These are phyloP conservation scores for Sylvicapra grimmia DNA, from an alignment of 2,113 vertebrate species.

Conservation along the genomic window DNA sequence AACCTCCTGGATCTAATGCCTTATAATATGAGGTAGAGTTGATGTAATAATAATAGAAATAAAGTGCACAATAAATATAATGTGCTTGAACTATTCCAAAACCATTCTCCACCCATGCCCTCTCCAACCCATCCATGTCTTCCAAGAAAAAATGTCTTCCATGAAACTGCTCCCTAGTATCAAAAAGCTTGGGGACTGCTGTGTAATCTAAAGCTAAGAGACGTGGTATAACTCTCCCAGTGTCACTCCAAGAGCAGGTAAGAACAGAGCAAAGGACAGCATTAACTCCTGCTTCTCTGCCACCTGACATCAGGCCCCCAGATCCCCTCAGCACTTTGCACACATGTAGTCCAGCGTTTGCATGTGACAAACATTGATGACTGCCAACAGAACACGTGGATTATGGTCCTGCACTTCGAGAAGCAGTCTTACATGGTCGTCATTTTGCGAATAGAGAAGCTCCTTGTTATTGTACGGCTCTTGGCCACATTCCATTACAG, in stretches of 20 bases:
- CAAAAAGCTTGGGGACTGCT: background rate
- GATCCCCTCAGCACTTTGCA: background rate
- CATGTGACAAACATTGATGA: background rate
- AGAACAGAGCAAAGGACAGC: background rate
- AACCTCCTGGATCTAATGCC: background rate
- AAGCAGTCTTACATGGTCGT: background rate
- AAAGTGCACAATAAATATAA: background rate
- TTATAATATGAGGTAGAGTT: background rate
- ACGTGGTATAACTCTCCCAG: background rate
- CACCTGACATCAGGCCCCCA: background rate
- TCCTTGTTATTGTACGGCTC: background rate
- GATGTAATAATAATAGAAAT: background rate
- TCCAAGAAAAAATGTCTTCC: background rate
- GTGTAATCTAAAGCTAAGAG: background rate
- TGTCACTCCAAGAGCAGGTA: background rate
- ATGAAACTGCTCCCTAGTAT: background rate
- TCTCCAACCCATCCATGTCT: background rate
- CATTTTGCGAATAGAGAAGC: background rate
- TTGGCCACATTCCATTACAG: background rate
- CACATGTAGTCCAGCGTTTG: background rate
- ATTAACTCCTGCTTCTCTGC: background rate
- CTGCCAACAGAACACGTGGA: background rate
- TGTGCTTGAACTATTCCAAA: background rate
- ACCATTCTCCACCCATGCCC: background rate
- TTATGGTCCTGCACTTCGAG: background rate